A percentile compares a stretch with the other conserved stretches of the same genome.
These are phyloP conservation scores for Macheiramphus alcinus DNA, from an alignment of 2,113 vertebrate species.

Conservation along the genomic window DNA sequence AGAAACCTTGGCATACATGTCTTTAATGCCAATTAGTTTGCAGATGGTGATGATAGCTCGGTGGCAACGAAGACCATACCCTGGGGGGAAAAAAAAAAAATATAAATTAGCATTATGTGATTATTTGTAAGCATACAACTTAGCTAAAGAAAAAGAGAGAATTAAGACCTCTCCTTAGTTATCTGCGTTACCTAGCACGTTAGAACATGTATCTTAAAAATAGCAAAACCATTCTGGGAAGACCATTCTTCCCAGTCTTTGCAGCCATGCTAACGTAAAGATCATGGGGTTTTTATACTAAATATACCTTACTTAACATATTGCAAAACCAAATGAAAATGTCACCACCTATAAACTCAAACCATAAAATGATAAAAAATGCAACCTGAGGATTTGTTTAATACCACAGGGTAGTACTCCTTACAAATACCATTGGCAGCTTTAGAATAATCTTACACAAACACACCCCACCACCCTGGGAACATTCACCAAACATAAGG, in stretches of 20 bases:
- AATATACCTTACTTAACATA: neutral
- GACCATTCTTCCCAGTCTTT: neutral
- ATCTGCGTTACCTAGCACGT: neutral
- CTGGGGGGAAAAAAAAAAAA: constrained; percentile 49
- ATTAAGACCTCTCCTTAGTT: neutral
- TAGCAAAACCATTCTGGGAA: neutral
- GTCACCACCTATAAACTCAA: neutral
- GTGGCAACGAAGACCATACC: constrained; percentile 92
- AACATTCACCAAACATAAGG: neutral
- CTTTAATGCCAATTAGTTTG: constrained; percentile 89
- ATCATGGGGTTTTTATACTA: rapidly evolving
- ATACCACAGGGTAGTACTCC: neutral
- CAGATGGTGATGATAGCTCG: constrained; percentile 91
- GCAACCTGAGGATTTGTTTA: neutral
- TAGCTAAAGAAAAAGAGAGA: neutral
- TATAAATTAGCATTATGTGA: neutral
- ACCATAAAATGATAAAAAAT: neutral
- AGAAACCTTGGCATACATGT: constrained; percentile 91
- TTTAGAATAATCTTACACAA: neutral
- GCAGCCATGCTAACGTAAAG: neutral
- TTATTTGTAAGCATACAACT: neutral
- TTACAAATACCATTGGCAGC: neutral
- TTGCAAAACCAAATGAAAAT: neutral
- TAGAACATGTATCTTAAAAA: neutral
- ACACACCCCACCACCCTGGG: neutral